These are phyloP conservation scores for Prietella phreatophila DNA, from an alignment of 2,113 vertebrate species.

Conservation along the genomic window DNA sequence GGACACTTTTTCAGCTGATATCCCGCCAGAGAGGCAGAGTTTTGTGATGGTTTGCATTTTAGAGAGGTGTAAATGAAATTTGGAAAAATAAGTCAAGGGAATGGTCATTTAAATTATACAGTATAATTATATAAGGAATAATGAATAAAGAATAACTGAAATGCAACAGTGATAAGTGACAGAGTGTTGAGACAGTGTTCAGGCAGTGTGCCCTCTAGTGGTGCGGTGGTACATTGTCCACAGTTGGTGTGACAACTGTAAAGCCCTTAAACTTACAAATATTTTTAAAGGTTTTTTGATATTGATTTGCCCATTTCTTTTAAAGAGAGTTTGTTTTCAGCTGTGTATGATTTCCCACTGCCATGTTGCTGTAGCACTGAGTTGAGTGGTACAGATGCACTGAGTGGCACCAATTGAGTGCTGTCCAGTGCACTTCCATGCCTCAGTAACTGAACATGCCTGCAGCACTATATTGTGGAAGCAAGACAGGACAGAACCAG, in stretches of 20 bases:
- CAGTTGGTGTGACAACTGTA: background rate
- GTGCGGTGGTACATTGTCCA: background rate
- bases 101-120: no score
- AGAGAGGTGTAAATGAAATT: no score
- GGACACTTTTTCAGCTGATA: no score
- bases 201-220: background rate
- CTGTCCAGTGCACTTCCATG: constrained; percentile 66
- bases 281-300: background rate
- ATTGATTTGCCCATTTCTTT: background rate
- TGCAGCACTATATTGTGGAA: constrained; percentile 62
- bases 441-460: constrained; percentile 65
- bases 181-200: background rate
- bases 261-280: background rate
- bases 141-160: no score
- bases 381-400: constrained; percentile 45
- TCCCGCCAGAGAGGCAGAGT: no score
- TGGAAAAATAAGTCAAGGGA: no score
- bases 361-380: background rate
- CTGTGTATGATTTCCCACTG: background rate
- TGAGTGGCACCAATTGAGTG: constrained; percentile 42
- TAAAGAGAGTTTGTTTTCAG: background rate
- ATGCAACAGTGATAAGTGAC: background rate
- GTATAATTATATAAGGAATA: no score
- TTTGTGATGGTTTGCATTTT: no score
- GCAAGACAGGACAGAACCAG: constrained; percentile 41